These are phyloP conservation scores for Spea multiplicata DNA, from an alignment of 2,113 vertebrate genomes.

Conservation along the genomic window DNA sequence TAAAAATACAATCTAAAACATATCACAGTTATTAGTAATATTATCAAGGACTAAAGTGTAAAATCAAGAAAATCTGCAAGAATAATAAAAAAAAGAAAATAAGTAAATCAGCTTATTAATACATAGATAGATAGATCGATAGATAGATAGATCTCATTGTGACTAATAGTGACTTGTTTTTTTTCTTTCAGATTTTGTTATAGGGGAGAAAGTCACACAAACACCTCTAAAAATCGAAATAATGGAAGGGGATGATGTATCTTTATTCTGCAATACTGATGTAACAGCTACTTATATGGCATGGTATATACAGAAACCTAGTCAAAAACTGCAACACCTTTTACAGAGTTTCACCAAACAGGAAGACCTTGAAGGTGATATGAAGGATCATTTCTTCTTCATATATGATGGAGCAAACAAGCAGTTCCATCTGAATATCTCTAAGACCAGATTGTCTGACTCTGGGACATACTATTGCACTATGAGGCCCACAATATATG, in stretches of 20 bases:
- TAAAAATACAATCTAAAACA: too few relatives aligned
- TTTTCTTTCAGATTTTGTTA: background rate
- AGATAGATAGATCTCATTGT: too few relatives aligned
- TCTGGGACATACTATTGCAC: conserved; percentile 10
- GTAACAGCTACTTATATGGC: background rate
- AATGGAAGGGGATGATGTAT: background rate
- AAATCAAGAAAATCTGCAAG: too few relatives aligned
- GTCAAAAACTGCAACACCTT: background rate
- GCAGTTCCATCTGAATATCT: background rate
- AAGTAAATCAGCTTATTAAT: too few relatives aligned
- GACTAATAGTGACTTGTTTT: background rate
- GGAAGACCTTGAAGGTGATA: background rate
- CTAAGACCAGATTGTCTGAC: background rate
- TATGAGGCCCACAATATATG: conserved; percentile 24
- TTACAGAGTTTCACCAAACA: background rate
- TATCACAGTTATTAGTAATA: too few relatives aligned
- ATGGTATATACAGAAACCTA: conserved; percentile 18
- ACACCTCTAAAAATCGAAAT: background rate
- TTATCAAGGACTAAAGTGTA: too few relatives aligned
- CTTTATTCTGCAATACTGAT: background rate
- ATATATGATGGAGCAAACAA: background rate
- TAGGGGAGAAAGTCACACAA: background rate
- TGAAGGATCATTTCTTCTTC: background rate
- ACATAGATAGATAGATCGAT: too few relatives aligned
- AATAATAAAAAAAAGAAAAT: background rate